These are phyloP conservation scores for Diarsia dahlii DNA, from an alignment of 2,888 invertebrate species.

Conservation along the genomic window DNA sequence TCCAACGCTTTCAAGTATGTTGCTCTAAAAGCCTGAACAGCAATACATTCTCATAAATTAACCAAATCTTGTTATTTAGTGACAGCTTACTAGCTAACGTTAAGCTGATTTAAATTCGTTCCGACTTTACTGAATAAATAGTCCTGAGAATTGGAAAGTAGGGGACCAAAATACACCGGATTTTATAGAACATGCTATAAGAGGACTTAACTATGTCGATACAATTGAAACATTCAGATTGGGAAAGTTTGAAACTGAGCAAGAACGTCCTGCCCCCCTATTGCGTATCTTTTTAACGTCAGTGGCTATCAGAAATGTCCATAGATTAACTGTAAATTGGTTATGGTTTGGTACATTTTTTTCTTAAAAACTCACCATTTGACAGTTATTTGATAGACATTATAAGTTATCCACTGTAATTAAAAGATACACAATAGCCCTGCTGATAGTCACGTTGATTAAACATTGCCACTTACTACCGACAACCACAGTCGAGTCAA, in stretches of 20 bases:
- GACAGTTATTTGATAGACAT: too few relatives aligned
- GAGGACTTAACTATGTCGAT: neutral
- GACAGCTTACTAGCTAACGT: slow-evolving; percentile 44
- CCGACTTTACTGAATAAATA: slow-evolving; percentile 10
- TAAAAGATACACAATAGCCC: too few relatives aligned
- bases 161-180: slow-evolving; percentile 17
- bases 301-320: too few relatives aligned
- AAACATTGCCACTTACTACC: slow-evolving; percentile 4
- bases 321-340: too few relatives aligned
- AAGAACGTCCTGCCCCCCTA: neutral
- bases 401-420: too few relatives aligned
- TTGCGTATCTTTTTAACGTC: too few relatives aligned
- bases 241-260: neutral
- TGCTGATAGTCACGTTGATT: neutral
- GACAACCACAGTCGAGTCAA: neutral
- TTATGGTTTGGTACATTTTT: too few relatives aligned
- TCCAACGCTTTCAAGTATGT: slow-evolving; percentile 34
- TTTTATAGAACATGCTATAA: neutral
- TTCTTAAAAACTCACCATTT: too few relatives aligned
- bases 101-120: slow-evolving; percentile 33
- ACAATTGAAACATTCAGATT: neutral
- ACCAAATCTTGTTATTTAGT: slow-evolving; percentile 41
- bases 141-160: slow-evolving; percentile 13
- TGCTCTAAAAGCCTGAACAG: slow-evolving; percentile 18
- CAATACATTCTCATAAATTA: slow-evolving; percentile 35